Evolutionary conservation across 2,888 invertebrate genomes (phyloP).

Genomic region (Fragum sueziense): DNA sequence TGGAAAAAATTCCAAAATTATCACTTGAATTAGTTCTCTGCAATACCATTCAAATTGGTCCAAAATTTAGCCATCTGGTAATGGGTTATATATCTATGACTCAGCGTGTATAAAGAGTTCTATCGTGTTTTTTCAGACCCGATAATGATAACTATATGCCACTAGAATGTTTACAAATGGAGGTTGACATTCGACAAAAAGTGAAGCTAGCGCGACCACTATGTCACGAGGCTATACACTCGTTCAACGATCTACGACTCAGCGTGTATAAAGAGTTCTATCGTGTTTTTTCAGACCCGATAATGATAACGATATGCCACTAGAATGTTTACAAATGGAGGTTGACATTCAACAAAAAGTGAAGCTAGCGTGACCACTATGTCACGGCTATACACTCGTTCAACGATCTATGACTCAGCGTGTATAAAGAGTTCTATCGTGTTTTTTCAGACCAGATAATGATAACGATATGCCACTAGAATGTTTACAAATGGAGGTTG

Average conservation of each 20-base stretch:
- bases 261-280: slow-evolving; percentile 93
- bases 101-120: slow-evolving; percentile 92
- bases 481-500: slow-evolving; percentile 84
- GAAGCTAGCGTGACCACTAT: slow-evolving; percentile 89
- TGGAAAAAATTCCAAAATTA: too few relatives aligned
- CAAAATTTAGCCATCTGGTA: neutral
- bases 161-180: slow-evolving; percentile 84
- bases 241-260: slow-evolving; percentile 90
- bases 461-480: slow-evolving; percentile 86
- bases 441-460: slow-evolving; percentile 1
- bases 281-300: slow-evolving; percentile 83
- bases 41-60: neutral
- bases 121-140: slow-evolving; percentile 86
- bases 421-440: too few relatives aligned
- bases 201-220: slow-evolving; percentile 89
- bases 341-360: slow-evolving; percentile 88
- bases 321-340: slow-evolving; percentile 84
- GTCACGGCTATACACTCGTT: slow-evolving; percentile 95
- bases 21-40: neutral
- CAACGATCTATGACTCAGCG: slow-evolving; percentile 88
- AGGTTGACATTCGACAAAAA: slow-evolving; percentile 87
- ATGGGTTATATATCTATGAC: too few relatives aligned
- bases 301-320: slow-evolving; percentile 85
- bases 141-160: slow-evolving; percentile 85
- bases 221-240: slow-evolving; percentile 93